Evolutionary conservation across 2,113 vertebrate genomes (phyloP), one percentile per base, ranked within the genome.

Genomic region (Antidorcas marsupialis): DNA sequence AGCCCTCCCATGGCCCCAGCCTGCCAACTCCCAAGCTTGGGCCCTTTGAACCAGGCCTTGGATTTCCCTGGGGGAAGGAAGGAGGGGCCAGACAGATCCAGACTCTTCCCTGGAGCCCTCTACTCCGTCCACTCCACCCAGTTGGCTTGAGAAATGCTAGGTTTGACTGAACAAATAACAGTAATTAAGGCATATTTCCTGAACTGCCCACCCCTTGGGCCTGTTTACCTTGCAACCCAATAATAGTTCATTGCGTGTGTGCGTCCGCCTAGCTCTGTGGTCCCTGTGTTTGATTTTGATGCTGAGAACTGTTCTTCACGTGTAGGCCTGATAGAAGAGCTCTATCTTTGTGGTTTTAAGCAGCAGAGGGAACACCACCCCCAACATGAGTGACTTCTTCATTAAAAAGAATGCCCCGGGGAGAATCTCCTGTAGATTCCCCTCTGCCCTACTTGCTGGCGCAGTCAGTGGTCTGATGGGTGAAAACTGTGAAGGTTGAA

Each of bases 141-240:
- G 36, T 9, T 53, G 82, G 81, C 78, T 89, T 6, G 60, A 94
- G 95, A 97, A 95, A 95, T 94, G 21, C 81, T 84, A 55, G 93
- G 85, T 90, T 87, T 95, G 79, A 94, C 55, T 83, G 83, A 91
- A 79, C 91, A 92, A 94, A 97, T 95, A 89, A 83, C 71, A 87
- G 53, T 97, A 93, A 97, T 98, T 95, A 97, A 95, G 87, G 47
- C 55, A 33, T 13, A 28, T 97, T 97, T 96, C 71, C 91, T 96
- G 91, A 79, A 39, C 71, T 52, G 36, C 93, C 62, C 82, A 7
- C 50, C 30, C 60, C 33, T 92, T 55, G 15, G 78, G 84, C 45
- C 79, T 94, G 23, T 95, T 93, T 79, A 55, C 90, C 39, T 83
- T 92, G 62, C 39, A 93, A n/a, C 82, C 86, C 91, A 71, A 19